Evolutionary conservation across 2,888 invertebrate species (phyloP).

Genomic region (Polyploca ridens): DNA sequence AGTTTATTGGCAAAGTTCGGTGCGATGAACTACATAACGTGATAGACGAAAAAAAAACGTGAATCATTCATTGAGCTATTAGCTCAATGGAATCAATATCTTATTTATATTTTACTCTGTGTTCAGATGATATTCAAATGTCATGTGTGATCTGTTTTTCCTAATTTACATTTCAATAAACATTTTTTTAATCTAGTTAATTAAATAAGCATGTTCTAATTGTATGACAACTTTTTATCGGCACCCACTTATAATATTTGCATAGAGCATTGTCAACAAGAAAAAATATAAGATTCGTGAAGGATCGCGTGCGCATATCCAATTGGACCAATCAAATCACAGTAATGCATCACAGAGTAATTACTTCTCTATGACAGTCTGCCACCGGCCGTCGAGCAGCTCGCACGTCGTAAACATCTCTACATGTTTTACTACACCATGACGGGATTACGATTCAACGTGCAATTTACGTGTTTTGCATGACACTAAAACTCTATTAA

Average conservation of each 20-base stretch:
- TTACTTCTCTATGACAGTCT: slow-evolving; percentile 52
- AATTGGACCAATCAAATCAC: slow-evolving; percentile 19
- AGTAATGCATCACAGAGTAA: slow-evolving; percentile 51
- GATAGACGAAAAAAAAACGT: background rate
- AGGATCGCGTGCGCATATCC: slow-evolving; percentile 40
- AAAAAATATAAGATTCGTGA: slow-evolving; percentile 7
- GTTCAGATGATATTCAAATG: background rate
- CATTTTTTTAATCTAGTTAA: background rate
- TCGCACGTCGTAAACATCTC: slow-evolving; percentile 52
- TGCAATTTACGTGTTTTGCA: slow-evolving; percentile 15
- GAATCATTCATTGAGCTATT: no score
- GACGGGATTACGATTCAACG: slow-evolving; percentile 35
- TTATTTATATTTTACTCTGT: background rate
- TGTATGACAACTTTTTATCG: slow-evolving; percentile 9
- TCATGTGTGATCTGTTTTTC: background rate
- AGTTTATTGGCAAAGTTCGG: no score
- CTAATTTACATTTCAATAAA: slow-evolving; percentile 11
- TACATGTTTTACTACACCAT: slow-evolving; percentile 21
- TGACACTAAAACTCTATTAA: slow-evolving; percentile 27
- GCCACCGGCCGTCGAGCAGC: slow-evolving; percentile 51
- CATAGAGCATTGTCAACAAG: slow-evolving; percentile 5
- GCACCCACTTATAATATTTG: slow-evolving; percentile 7
- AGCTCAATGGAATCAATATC: no score
- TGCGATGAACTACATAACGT: background rate
- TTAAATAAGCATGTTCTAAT: slow-evolving; percentile 12